Base-by-base conservation (phyloP, 2,888 invertebrate species). In the Polyploca ridens region DNA sequence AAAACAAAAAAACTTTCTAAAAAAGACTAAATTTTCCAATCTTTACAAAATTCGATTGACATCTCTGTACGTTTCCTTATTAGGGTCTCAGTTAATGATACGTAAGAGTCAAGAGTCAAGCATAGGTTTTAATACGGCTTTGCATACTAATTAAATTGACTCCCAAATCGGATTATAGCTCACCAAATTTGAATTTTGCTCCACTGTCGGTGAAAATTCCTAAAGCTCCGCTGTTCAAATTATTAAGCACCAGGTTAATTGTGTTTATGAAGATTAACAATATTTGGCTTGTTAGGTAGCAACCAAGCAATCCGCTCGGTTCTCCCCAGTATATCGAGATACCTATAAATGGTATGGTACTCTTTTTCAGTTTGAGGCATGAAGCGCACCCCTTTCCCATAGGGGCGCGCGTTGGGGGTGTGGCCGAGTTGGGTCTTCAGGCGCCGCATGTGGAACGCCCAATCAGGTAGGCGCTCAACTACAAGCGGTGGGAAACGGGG, bases 71-170 rank as follows among this genome's bases (percentile, higher is more conserved):
- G 7, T 54, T 27, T 14, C 13, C 33, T 63, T 33, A 61, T 33
- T 11, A 13, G 16, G n/a, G 5, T 35, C 61, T 44, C 35, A 65
- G 58, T 62, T 58, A 64, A 65, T 69, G 71, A 70, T 67, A 73
- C 73, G 68, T 74, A 58, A 63, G 73, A 74, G 72, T 66, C n/a
- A n/a, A 64, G 65, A 68, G 67, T 70, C 69, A 78, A 71, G 81
- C 79, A 79, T 76, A 78, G 77, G 75, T 75, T 75, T 71, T 74
- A 75, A 73, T 69, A 75, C 69, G 71, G 79, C 77, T 84, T 83
- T 84, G 78, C 83, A 85, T 85, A 78, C 76, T 83, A 85, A 85
- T 82, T 77, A 75, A 78, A 76, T 75, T 71, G 66, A 66, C 69
- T 68, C 74, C 68, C 69, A 75, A 84, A 82, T 82, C 75, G 75